phyloP scores from a whole-genome alignment of 2,113 vertebrate genomes.

The Hypocryptadius cinnamomeus region DNA sequence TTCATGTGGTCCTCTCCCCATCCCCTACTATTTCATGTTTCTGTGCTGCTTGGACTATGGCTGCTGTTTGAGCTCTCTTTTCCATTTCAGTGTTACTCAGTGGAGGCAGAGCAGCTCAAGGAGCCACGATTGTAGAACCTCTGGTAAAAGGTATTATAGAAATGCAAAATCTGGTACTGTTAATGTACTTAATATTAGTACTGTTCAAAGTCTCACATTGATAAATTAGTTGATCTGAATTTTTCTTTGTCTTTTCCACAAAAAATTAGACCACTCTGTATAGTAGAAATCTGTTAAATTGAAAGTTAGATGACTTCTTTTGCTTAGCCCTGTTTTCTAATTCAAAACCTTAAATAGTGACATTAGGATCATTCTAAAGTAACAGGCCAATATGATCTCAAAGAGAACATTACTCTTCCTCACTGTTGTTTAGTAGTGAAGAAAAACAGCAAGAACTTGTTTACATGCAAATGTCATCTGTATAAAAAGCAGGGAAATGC shows the following conservation, averaged over 20 bases:
- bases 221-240: neutral
- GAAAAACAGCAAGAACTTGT: neutral
- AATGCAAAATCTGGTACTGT: neutral
- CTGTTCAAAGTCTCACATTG: neutral
- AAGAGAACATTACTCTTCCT: neutral
- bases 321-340: neutral
- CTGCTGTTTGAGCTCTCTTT: neutral
- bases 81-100: fast-evolving
- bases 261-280: neutral
- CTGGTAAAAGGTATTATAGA: neutral
- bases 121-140: neutral
- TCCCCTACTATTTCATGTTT: neutral
- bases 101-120: neutral
- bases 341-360: neutral
- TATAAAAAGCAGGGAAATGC: constrained; percentile 21
- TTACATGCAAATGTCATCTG: constrained; percentile 18
- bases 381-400: neutral
- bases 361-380: neutral
- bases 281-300: neutral
- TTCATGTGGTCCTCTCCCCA: neutral
- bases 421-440: neutral
- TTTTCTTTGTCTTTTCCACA: neutral
- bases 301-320: neutral
- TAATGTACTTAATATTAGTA: neutral
- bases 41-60: neutral